Base-by-base conservation (phyloP, 1,140 invertebrate species). In the Triops longicaudatus region DNA sequence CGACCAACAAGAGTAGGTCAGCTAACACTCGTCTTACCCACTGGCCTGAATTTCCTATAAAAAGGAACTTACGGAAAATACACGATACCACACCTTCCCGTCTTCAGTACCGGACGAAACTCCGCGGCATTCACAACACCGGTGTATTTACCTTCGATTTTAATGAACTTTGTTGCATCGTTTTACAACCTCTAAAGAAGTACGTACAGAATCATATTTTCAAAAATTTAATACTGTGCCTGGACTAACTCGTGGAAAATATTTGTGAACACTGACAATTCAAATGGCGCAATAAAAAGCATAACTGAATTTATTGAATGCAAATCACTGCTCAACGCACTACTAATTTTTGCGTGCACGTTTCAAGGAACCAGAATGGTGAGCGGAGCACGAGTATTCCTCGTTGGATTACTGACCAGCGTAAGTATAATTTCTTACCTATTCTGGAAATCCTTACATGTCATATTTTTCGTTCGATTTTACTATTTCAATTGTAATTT, bases 31-130 rank as follows among this genome's bases (percentile, higher is more conserved):
- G 50, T 63, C 50, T 63, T 63, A 63, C 50, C 50, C 50, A 63
- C 50, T 63, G 50, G 50, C 50, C 50, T 63, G 50, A 22, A 63
- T 63, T 63, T 63, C 50, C 50, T 63, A 63, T 63, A 63, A 63
- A 63, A 63, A 63, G 50, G 31, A 37, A 37, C 50, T 63, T 63
- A n/a, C 50, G 50, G 50, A 63, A n/a, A 63, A 63, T 63, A 63
- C 50, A 63, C 14, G n/a, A 63, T 22, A 63, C 17, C 50, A 63
- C 50, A n/a, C 50, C 22, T n/a, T 63, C 50, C 14, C 50, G 50
- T 63, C 50, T 63, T 63, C 50, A 63, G 50, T 63, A 63, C 14
- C 17, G 50, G 50, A 12, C 50, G 4, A 63, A 63, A n/a, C 50
- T 22, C 50, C 50, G n/a, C 17, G 14, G 50, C 22, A 22, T 63